These are phyloP conservation scores for Caenorhabditis macrosperma DNA, from an alignment of 2,888 invertebrate species.

Conservation along the genomic window DNA sequence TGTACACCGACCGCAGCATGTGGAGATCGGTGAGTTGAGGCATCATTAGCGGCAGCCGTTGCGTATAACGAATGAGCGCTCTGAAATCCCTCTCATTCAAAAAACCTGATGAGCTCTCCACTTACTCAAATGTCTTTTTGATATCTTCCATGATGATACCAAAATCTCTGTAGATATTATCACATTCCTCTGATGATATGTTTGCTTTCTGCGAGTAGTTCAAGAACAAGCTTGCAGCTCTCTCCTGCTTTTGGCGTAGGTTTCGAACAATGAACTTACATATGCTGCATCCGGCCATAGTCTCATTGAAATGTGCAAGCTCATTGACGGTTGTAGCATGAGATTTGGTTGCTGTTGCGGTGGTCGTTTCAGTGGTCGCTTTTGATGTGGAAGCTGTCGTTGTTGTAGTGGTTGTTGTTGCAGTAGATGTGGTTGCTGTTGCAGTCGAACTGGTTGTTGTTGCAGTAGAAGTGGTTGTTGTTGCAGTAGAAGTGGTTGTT, in stretches of 20 bases:
- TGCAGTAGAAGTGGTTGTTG: too few relatives aligned
- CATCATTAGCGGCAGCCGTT: slow-evolving; percentile 22
- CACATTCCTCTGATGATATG: not conserved
- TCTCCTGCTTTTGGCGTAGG: slow-evolving; percentile 17
- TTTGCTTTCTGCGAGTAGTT: not conserved
- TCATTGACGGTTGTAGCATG: slow-evolving; percentile 1
- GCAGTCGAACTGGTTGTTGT: too few relatives aligned
- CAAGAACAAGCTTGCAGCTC: not conserved
- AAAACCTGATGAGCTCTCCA: not conserved
- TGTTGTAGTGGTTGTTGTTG: too few relatives aligned
- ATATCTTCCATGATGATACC: slow-evolving; percentile 9
- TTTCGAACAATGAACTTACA: slow-evolving; percentile 54
- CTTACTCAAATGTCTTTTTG: slow-evolving; percentile 24
- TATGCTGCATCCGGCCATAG: slow-evolving; percentile 43
- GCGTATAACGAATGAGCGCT: too few relatives aligned
- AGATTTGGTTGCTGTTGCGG: slow-evolving; percentile 1
- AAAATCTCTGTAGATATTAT: not conserved
- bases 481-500: too few relatives aligned
- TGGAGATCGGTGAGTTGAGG: slow-evolving; percentile 39
- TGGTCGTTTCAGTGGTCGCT: slow-evolving; percentile 11
- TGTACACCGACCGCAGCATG: slow-evolving; percentile 43
- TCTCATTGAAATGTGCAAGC: slow-evolving; percentile 17
- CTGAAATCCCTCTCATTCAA: slow-evolving; percentile 6
- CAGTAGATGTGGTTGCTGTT: too few relatives aligned
- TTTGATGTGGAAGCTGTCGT: too few relatives aligned